phyloP scores from a whole-genome alignment of 2,113 vertebrate species.

The Cyphomyrus discorhynchus region DNA sequence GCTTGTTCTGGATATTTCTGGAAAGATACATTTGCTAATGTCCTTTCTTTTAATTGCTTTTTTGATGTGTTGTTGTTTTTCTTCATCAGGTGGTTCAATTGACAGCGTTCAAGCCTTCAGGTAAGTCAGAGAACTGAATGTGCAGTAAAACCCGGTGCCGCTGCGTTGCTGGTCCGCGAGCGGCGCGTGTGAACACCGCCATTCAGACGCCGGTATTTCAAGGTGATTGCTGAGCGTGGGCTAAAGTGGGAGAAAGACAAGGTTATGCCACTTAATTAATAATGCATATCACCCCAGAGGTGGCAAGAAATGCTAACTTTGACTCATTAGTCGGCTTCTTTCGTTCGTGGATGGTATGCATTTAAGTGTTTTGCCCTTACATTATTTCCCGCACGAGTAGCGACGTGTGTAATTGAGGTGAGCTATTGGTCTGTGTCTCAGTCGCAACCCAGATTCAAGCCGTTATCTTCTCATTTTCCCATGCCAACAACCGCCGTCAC shows the following conservation, averaged over 20 bases:
- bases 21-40: conserved; percentile 2
- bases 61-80: conserved; percentile 20
- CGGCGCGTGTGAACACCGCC: background rate
- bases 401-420: background rate
- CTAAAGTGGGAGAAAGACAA: background rate
- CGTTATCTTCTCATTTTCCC: background rate
- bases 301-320: background rate
- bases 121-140: conserved; percentile 42
- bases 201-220: conserved; percentile 13
- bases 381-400: background rate
- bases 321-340: conserved; percentile 7
- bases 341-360: background rate
- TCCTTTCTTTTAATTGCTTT: background rate
- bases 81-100: conserved; percentile 74
- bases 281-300: background rate
- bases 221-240: background rate
- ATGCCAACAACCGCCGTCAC: background rate
- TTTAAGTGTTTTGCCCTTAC: background rate
- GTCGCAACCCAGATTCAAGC: background rate
- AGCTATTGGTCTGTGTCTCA: background rate
- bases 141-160: background rate
- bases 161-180: background rate
- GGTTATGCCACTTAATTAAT: conserved; percentile 1
- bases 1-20: background rate
- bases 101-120: conserved; percentile 81